Evolutionary conservation across 92 coral and sea anemone species (phyloP).

Genomic region (Virgularia gustaviana): DNA sequence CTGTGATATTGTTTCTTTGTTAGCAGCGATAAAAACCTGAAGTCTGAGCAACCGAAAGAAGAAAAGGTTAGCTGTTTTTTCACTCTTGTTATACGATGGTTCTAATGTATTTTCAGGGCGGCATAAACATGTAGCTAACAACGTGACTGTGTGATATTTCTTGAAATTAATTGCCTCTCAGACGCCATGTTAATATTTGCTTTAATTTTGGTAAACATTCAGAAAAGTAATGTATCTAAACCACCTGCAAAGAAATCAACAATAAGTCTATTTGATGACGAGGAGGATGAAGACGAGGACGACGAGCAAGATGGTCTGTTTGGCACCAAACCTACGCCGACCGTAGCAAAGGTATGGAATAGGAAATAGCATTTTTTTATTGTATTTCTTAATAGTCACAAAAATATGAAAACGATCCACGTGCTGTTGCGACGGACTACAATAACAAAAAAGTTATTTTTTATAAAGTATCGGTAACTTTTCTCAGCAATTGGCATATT

Average conservation of each 20-base stretch:
- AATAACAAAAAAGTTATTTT: too few relatives aligned
- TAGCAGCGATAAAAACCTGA: not conserved
- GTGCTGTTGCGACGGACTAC: too few relatives aligned
- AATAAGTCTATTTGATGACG: slow-evolving; percentile 95
- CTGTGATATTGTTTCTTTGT: not conserved
- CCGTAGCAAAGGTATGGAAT: slow-evolving; percentile 17
- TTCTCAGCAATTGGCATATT: too few relatives aligned
- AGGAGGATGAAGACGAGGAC: slow-evolving; percentile 87
- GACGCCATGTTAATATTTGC: too few relatives aligned
- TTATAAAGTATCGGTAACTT: too few relatives aligned
- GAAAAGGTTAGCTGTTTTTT: slow-evolving; percentile 11
- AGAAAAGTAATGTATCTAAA: slow-evolving; percentile 17
- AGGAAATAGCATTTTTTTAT: too few relatives aligned
- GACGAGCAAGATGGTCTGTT: slow-evolving; percentile 59
- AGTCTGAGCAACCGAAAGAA: not conserved
- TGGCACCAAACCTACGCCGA: slow-evolving; percentile 44
- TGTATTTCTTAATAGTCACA: not conserved
- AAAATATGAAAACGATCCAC: too few relatives aligned
- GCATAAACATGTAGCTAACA: not conserved
- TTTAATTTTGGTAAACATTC: not conserved
- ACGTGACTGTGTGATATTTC: not conserved
- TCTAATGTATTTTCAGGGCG: not conserved
- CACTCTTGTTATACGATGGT: not conserved
- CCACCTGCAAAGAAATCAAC: slow-evolving; percentile 55
- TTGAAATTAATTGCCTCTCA: too few relatives aligned